Percentiles rank a stretch among this genome's conserved stretches.
phyloP scores from a whole-genome alignment of 2,797 vertebrate genomes.

The Protosalanx chinensis region DNA sequence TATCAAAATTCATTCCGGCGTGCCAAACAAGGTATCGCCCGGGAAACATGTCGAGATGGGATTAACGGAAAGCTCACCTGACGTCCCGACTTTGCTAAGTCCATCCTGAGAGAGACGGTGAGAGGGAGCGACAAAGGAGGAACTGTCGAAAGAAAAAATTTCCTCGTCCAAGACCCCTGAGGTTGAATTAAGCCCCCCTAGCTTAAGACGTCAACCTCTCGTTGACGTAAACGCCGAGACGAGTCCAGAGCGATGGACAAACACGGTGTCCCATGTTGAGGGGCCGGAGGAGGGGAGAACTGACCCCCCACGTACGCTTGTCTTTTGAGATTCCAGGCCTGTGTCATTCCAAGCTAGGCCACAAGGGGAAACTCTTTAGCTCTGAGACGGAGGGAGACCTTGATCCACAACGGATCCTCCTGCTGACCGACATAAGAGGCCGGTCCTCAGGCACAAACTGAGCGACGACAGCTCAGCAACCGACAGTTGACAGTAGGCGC shows the following conservation, averaged over 20 bases:
- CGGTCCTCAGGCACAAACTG: conserved; percentile 24
- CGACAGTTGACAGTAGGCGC: conserved; percentile 11
- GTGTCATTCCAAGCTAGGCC: conserved; percentile 40
- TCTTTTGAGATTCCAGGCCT: conserved; percentile 39
- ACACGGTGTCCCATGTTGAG: conserved; percentile 12
- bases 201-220: neutral
- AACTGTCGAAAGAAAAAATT: conserved; percentile 15
- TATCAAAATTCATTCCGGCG: conserved; percentile 44
- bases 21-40: conserved; percentile 33
- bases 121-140: neutral
- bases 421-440: conserved; percentile 14
- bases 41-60: conserved; percentile 24
- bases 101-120: conserved; percentile 32
- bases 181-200: conserved; percentile 37
- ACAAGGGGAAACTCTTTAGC: conserved; percentile 30
- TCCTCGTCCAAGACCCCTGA: conserved; percentile 38
- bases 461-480: conserved; percentile 14
- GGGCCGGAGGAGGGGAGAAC: neutral
- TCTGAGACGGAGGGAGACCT: conserved; percentile 15
- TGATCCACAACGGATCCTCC: conserved; percentile 28
- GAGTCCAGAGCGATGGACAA: conserved; percentile 34
- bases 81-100: conserved; percentile 7
- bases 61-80: conserved; percentile 39
- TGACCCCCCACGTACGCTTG: conserved; percentile 34
- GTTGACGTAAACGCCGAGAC: conserved; percentile 48